These are phyloP conservation scores for Pristis pectinata DNA, from an alignment of 2,797 vertebrate genomes.

Conservation along the genomic window DNA sequence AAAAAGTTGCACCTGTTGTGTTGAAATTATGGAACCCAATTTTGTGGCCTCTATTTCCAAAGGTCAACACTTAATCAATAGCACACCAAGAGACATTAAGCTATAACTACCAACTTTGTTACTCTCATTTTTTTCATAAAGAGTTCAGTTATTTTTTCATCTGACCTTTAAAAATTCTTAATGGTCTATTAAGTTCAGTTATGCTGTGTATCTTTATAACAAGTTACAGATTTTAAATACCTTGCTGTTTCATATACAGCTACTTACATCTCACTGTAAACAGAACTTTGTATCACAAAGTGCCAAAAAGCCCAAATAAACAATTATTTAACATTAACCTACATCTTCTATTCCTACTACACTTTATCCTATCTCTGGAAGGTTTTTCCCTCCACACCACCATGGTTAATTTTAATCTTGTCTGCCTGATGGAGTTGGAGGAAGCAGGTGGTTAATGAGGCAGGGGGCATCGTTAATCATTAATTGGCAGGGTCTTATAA, in stretches of 20 bases:
- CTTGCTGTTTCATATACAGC: neutral
- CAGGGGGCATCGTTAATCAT: neutral
- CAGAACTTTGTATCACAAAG: neutral
- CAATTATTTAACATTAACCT: neutral
- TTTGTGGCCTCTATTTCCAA: neutral
- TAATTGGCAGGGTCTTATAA: neutral
- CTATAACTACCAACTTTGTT: neutral
- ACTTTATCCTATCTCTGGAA: too few species aligned
- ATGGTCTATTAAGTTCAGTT: neutral
- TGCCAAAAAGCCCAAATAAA: neutral
- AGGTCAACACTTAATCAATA: neutral
- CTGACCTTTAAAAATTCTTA: neutral
- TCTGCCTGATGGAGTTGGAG: too few species aligned
- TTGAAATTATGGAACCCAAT: too few species aligned
- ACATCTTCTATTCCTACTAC: neutral
- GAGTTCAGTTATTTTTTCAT: too few species aligned
- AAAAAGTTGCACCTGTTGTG: too few species aligned
- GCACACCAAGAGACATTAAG: neutral
- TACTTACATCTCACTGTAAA: neutral
- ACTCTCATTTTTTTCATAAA: neutral
- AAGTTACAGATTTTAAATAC: neutral
- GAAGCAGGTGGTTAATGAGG: neutral
- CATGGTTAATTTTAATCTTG: neutral
- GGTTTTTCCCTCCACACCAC: neutral
- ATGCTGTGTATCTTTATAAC: neutral